Base-by-base conservation (phyloP, 2,888 invertebrate genomes). In the Empis stercorea region DNA sequence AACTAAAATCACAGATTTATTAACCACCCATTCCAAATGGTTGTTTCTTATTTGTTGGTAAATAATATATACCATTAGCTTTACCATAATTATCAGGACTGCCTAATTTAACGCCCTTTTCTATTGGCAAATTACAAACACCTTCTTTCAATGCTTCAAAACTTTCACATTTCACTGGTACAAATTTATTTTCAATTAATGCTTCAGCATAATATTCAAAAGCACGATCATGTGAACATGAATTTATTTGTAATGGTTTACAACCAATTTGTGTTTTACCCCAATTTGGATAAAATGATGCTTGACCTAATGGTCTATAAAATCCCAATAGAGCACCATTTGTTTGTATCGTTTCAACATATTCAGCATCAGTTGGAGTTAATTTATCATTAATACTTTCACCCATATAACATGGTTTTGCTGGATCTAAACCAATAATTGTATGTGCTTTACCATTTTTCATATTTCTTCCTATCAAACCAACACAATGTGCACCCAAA, bases 401-500 rank as follows among this genome's bases (percentile, higher is more conserved):
- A 41, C 56, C 55, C 36, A 52, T 56, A 43, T 54, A 61, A 17
- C 57, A 51, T 14, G 62, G 58, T 4, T 53, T 46, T 3, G 57
- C 57, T 10, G 59, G 56, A 44, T 59, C 60, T 2, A 65, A 48
- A 20, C 57, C 75, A 52, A 74, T 70, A 39, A 76, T 74, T 2
- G 72, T 70, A 51, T 74, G 71, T 23, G 73, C 68, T 16, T 71
- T 72, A 43, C 76, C 78, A 57, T 68, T 59, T 48, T 65, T 70
- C 1, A 72, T 71, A 54, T 71, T 71, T 50, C 76, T 77, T 2
- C 75, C 78, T 38, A 77, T 71, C 50, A 73, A 72, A 4, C 77
- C 76, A 40, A 73, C 71, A 7, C 75, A 75, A 59, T 76, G 75
- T 9, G 75, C 75, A 5, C 78, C 78, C 47, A 78, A 65, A 53